These are phyloP conservation scores for Chelon labrosus DNA, from an alignment of 2,797 vertebrate genomes.

Conservation along the genomic window DNA sequence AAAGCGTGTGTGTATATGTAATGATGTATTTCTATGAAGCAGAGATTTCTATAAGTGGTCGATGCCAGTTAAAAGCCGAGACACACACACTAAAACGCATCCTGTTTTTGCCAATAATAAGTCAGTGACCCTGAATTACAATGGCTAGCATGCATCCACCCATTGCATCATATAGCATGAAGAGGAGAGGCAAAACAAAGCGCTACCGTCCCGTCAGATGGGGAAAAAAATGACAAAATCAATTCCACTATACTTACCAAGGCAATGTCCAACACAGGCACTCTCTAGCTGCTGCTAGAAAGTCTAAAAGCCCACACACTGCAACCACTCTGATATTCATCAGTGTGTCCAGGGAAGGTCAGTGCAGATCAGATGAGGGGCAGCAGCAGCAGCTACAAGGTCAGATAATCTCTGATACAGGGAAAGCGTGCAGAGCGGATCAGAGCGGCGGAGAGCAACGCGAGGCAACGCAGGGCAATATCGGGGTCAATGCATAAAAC, in stretches of 20 bases:
- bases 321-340: slow-evolving; percentile 28
- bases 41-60: not conserved
- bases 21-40: not conserved
- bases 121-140: slow-evolving; percentile 40
- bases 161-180: slow-evolving; percentile 29
- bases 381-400: slow-evolving; percentile 6
- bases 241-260: not conserved
- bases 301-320: not conserved
- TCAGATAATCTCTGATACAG: slow-evolving; percentile 32
- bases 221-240: not conserved
- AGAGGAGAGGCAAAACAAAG: not conserved
- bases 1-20: not conserved
- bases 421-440: slow-evolving; percentile 1
- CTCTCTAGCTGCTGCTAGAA: not conserved
- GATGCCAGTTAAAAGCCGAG: not conserved
- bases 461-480: no score
- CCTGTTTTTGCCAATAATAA: slow-evolving; percentile 15
- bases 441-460: slow-evolving; percentile 1
- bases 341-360: slow-evolving; percentile 25
- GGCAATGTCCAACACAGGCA: not conserved
- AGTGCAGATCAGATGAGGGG: slow-evolving; percentile 14
- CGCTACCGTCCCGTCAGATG: not conserved
- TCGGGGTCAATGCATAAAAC: not conserved
- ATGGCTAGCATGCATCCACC: slow-evolving; percentile 20
- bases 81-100: not conserved